Conservation (phyloP, 2,888 invertebrate genomes). For the Mythimna ferrago region DNA sequence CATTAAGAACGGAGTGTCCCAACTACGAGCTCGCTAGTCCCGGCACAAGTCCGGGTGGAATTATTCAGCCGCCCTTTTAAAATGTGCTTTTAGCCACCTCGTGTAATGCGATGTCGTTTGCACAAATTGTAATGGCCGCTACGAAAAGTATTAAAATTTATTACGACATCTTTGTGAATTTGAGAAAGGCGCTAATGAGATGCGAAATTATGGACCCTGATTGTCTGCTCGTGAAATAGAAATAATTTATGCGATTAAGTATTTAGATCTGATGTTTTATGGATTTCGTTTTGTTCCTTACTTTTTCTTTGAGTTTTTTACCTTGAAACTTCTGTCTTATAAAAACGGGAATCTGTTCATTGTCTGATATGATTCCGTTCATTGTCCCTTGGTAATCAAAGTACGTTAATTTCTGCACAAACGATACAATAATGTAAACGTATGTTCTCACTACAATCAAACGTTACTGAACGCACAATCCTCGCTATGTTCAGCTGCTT, state of each 20-base stretch:
- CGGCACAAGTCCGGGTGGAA: slow-evolving; percentile 63
- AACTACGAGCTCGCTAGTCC: slow-evolving; percentile 63
- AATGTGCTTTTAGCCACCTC: slow-evolving; percentile 79
- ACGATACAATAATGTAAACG: not conserved
- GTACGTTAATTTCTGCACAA: not conserved
- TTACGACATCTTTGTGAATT: slow-evolving; percentile 72
- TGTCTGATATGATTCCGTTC: not conserved
- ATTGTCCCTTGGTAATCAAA: not conserved
- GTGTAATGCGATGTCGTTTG: slow-evolving; percentile 77
- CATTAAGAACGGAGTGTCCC: slow-evolving; percentile 54
- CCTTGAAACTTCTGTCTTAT: not conserved
- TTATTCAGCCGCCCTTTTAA: slow-evolving; percentile 81
- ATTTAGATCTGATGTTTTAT: slow-evolving; percentile 30
- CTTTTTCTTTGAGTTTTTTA: slow-evolving; percentile 1
- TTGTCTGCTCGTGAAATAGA: slow-evolving; percentile 54
- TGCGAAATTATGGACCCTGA: slow-evolving; percentile 50
- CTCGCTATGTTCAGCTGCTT: slow-evolving; percentile 39
- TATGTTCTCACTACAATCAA: slow-evolving; percentile 5
- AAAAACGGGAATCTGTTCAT: not conserved
- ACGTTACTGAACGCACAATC: slow-evolving; percentile 17
- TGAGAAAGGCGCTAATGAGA: slow-evolving; percentile 62
- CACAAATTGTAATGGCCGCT: slow-evolving; percentile 79
- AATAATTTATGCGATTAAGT: slow-evolving; percentile 50
- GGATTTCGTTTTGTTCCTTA: slow-evolving; percentile 19
- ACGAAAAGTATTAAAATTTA: slow-evolving; percentile 80